These are phyloP conservation scores for Psix sp. DNA, from an alignment of 1,140 invertebrate genomes.

Conservation along the genomic window DNA sequence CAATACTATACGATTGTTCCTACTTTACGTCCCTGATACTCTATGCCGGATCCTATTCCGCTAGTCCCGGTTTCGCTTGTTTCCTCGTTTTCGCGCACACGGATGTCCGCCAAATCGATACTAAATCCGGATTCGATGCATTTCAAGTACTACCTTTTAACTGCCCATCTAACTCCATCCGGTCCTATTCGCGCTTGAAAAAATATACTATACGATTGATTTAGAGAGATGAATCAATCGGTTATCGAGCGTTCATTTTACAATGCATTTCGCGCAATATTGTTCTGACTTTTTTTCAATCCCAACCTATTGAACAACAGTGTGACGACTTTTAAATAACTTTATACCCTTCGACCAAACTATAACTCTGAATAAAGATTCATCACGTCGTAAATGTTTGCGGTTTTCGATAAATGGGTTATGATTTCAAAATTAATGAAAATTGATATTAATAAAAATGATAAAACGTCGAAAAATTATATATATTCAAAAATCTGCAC, in stretches of 20 bases:
- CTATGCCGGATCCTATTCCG: conserved; percentile 45
- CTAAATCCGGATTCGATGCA: conserved; percentile 60
- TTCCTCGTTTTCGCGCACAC: conserved; percentile 52
- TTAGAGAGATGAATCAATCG: conserved; percentile 52
- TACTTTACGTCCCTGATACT: conserved; percentile 39
- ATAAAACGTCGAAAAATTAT: too few species aligned
- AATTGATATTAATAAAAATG: too few species aligned
- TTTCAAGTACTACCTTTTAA: conserved; percentile 61
- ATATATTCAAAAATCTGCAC: too few species aligned
- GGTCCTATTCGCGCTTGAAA: conserved; percentile 50
- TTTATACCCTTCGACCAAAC: conserved; percentile 23
- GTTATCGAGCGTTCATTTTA: conserved; percentile 43
- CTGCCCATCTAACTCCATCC: conserved; percentile 59
- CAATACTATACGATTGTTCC: conserved; percentile 28
- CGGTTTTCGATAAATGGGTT: conserved; percentile 12
- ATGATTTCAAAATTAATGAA: too few species aligned
- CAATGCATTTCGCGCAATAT: conserved; percentile 44
- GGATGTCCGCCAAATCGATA: conserved; percentile 55
- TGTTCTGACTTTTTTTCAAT: conserved; percentile 32
- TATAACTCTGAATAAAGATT: conserved; percentile 18
- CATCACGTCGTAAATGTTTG: neutral
- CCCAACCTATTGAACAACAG: conserved; percentile 28
- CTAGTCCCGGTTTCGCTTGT: conserved; percentile 45
- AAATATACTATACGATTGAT: conserved; percentile 55
- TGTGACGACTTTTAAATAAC: conserved; percentile 31